A percentile compares a stretch with the other conserved stretches of the same genome.
These are phyloP conservation scores for Tetragnatha versicolor DNA, from an alignment of 1,140 invertebrate genomes.

Conservation along the genomic window DNA sequence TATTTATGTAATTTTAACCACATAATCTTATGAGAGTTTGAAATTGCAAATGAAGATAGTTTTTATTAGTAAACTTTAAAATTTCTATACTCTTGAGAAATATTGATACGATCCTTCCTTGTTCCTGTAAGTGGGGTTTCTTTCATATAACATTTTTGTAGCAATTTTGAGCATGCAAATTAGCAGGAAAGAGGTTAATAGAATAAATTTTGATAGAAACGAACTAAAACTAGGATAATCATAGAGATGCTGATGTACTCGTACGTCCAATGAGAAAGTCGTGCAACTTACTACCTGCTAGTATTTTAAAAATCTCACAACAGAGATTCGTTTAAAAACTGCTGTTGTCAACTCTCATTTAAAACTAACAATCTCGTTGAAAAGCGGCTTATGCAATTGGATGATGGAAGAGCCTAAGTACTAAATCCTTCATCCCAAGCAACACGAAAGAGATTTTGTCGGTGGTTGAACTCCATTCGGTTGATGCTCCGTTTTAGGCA, in stretches of 20 bases:
- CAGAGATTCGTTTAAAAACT: neutral
- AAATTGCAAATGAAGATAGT: too few species aligned
- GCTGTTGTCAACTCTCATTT: neutral
- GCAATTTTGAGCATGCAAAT: too few species aligned
- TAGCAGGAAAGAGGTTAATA: too few species aligned
- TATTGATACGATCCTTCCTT: too few species aligned
- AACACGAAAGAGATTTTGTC: constrained; percentile 5
- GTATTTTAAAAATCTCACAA: neutral
- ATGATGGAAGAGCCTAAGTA: neutral
- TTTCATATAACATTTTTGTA: too few species aligned
- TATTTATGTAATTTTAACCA: too few species aligned
- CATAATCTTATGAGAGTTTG: too few species aligned
- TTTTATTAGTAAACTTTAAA: too few species aligned
- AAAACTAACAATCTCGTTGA: neutral
- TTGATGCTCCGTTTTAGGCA: constrained; percentile 27
- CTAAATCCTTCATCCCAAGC: neutral
- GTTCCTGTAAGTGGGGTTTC: too few species aligned
- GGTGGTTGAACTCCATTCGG: constrained; percentile 21
- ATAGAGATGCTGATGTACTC: neutral
- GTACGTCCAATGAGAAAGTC: neutral
- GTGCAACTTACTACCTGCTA: neutral
- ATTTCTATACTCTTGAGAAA: too few species aligned
- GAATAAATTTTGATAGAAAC: neutral
- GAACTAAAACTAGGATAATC: neutral
- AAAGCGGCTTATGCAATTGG: neutral